These are phyloP conservation scores for Drosophila tsacasi DNA, from an alignment of 1,140 invertebrate genomes.

Conservation along the genomic window DNA sequence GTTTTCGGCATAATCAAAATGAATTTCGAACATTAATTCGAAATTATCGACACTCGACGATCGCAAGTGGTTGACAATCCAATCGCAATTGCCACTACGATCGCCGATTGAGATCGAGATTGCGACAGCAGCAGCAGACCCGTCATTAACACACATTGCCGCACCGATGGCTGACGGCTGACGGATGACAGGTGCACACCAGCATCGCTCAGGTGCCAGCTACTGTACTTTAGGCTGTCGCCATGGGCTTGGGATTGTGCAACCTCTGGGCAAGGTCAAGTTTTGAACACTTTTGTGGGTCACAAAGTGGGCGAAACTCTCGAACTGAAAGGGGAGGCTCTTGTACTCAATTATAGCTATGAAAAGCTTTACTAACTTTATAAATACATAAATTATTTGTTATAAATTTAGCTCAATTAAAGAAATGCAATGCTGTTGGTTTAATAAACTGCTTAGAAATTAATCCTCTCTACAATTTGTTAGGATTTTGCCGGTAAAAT, in stretches of 20 bases:
- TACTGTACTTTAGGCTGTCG: conserved; percentile 18
- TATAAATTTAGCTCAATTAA: not conserved
- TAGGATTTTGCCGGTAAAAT: no score
- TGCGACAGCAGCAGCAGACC: conserved; percentile 22
- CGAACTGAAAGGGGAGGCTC: not conserved
- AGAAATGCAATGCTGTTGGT: not conserved
- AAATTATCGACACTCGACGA: conserved; percentile 65
- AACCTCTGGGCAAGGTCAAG: conserved; percentile 49
- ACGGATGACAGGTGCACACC: conserved; percentile 22
- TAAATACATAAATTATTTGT: not conserved
- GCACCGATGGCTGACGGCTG: conserved; percentile 69
- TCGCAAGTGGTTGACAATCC: conserved; percentile 57
- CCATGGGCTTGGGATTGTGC: conserved; percentile 16
- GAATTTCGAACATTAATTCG: conserved; percentile 63
- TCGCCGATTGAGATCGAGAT: conserved; percentile 46
- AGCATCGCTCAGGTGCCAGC: conserved; percentile 19
- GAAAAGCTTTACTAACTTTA: not conserved
- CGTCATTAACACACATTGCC: conserved; percentile 44
- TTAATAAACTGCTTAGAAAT: not conserved
- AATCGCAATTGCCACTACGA: conserved; percentile 38
- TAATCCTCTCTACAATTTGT: not conserved
- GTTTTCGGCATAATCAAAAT: conserved; percentile 38
- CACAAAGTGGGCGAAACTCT: conserved; percentile 23
- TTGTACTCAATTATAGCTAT: not conserved
- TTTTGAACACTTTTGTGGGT: conserved; percentile 31